Percentiles rank a stretch among this genome's conserved stretches.
Conservation (phyloP, 1,140 invertebrate genomes). For the Drosophila nikananu region DNA sequence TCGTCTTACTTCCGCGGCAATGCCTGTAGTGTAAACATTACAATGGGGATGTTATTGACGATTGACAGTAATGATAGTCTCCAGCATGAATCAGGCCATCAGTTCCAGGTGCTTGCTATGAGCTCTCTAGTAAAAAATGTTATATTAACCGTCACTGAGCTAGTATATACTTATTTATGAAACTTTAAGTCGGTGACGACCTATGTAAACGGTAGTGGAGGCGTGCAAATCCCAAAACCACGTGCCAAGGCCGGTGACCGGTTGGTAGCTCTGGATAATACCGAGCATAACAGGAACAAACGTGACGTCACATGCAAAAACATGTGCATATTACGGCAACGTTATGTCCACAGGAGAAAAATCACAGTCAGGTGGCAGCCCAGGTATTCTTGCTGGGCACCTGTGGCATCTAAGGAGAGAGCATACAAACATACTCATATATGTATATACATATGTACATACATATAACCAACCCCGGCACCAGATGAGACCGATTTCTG, state of each 20-base stretch:
- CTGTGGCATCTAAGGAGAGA: slow-evolving; percentile 2
- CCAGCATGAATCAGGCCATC: neutral
- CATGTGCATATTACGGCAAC: slow-evolving; percentile 67
- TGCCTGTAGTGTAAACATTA: slow-evolving; percentile 8
- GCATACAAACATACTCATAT: neutral
- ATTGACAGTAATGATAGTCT: neutral
- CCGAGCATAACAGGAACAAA: slow-evolving; percentile 27
- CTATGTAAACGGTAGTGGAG: neutral
- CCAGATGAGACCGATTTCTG: neutral
- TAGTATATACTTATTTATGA: neutral
- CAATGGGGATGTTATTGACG: neutral
- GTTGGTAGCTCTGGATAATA: slow-evolving; percentile 10
- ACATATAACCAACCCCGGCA: neutral
- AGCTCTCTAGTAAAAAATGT: too few relatives aligned
- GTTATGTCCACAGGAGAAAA: slow-evolving; percentile 7
- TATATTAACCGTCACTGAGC: neutral
- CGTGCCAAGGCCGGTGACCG: slow-evolving; percentile 28
- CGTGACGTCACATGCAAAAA: slow-evolving; percentile 70
- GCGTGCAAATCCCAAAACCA: slow-evolving; percentile 11
- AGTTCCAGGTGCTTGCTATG: neutral
- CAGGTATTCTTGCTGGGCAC: slow-evolving; percentile 8
- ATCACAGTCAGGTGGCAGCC: neutral
- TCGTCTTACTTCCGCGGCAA: slow-evolving; percentile 11
- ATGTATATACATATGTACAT: neutral
- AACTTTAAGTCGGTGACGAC: neutral